Percentiles rank a stretch among this genome's conserved stretches.
Conservation (phyloP, 1,140 invertebrate genomes). For the Contarinia nasturtii region DNA sequence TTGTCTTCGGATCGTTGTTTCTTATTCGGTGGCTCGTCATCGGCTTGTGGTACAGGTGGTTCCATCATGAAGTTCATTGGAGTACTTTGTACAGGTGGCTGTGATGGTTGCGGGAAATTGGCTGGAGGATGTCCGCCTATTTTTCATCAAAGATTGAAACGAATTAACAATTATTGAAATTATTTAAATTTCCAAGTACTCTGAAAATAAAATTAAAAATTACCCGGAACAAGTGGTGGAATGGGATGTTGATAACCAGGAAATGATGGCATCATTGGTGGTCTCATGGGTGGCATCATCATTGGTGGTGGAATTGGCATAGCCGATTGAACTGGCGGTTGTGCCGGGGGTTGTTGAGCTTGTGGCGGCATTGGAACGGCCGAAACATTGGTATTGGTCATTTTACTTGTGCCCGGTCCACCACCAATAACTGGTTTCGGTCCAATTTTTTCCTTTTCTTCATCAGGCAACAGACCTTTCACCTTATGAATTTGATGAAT, state of each 20-base stretch:
- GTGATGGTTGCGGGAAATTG: background rate
- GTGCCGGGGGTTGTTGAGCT: slow-evolving; percentile 16
- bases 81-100: slow-evolving; percentile 18
- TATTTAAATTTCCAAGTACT: too few relatives aligned
- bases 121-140: slow-evolving; percentile 1
- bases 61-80: slow-evolving; percentile 3
- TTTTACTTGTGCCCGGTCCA: slow-evolving; percentile 8
- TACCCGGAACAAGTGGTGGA: background rate
- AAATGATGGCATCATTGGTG: slow-evolving; percentile 28
- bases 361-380: slow-evolving; percentile 24
- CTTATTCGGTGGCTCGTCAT: slow-evolving; percentile 77
- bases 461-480: slow-evolving; percentile 80
- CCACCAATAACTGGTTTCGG: slow-evolving; percentile 44
- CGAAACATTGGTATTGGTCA: slow-evolving; percentile 15
- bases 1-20: slow-evolving; percentile 82
- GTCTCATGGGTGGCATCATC: slow-evolving; percentile 46
- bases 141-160: slow-evolving; percentile 1
- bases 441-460: slow-evolving; percentile 84
- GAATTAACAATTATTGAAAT: too few relatives aligned
- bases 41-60: slow-evolving; percentile 27
- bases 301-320: slow-evolving; percentile 33
- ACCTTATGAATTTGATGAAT: slow-evolving; percentile 94
- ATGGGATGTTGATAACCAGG: slow-evolving; percentile 16
- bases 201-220: slow-evolving; percentile 6
- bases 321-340: slow-evolving; percentile 20